Percentiles rank a stretch among this genome's conserved stretches.
Conservation (phyloP, 2,888 invertebrate genomes). For the Petrolisthes manimaculis region DNA sequence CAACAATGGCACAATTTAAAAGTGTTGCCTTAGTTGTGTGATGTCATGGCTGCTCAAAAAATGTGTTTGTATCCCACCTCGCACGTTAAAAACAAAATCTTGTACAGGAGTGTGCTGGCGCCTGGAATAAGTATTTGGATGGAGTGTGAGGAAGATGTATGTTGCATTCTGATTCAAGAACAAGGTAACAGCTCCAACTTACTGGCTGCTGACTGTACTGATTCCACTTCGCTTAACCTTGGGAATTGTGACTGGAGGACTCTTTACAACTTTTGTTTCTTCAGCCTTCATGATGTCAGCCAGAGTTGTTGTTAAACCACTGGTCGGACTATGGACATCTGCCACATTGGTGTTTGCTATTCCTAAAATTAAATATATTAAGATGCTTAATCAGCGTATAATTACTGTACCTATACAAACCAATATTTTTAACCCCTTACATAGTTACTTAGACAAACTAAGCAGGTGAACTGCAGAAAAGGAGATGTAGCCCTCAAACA, state of each 20-base stretch:
- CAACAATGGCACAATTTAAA: too few relatives aligned
- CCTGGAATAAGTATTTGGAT: too few relatives aligned
- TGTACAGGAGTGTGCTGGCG: neutral
- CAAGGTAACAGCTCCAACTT: neutral
- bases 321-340: neutral
- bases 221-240: neutral
- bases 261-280: conserved; percentile 16
- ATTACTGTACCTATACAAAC: neutral
- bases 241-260: conserved; percentile 9
- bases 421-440: too few relatives aligned
- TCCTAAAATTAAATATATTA: neutral
- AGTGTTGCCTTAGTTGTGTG: too few relatives aligned
- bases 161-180: neutral
- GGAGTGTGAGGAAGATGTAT: neutral
- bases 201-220: neutral
- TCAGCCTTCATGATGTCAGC: conserved; percentile 48
- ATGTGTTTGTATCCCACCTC: neutral
- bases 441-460: neutral
- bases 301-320: conserved; percentile 4
- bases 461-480: neutral
- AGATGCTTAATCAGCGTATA: neutral
- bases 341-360: neutral
- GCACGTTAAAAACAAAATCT: neutral
- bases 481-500: too few relatives aligned
- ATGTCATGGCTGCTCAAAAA: too few relatives aligned